Evolutionary conservation across 2,888 invertebrate genomes (phyloP).

Genomic region (Tenthredo distinguenda): DNA sequence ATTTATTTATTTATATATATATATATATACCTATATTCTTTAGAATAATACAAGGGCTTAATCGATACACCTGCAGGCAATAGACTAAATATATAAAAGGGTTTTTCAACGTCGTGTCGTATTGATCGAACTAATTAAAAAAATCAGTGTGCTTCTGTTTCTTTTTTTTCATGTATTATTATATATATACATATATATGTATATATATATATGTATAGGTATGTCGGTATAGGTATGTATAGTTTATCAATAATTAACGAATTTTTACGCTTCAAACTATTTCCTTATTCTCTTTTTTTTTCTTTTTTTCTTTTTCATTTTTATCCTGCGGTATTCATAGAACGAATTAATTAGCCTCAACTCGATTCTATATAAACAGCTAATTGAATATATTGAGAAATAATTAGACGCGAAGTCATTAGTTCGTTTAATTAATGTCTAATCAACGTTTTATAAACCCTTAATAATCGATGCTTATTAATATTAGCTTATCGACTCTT

Average conservation of each 20-base stretch:
- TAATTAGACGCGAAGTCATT: background rate
- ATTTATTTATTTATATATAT: background rate
- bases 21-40: constrained; percentile 12
- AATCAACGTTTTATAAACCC: constrained; percentile 7
- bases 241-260: constrained; percentile 42
- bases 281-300: background rate
- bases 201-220: background rate
- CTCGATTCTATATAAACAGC: background rate
- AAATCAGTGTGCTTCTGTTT: background rate
- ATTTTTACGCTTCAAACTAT: background rate
- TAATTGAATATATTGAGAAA: background rate
- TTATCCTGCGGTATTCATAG: background rate
- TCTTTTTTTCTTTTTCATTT: background rate
- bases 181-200: too few relatives aligned
- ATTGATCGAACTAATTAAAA: background rate
- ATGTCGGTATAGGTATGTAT: background rate
- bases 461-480: background rate
- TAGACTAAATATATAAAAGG: constrained; percentile 24
- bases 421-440: background rate
- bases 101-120: constrained; percentile 3
- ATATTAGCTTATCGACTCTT: constrained; percentile 17
- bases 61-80: constrained; percentile 34
- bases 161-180: background rate
- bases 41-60: constrained; percentile 42
- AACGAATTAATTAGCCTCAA: background rate